Percentiles rank a stretch among this genome's conserved stretches.
These are phyloP conservation scores for Thamnophis sirtalis DNA, from an alignment of 2,113 vertebrate genomes.

Conservation along the genomic window DNA sequence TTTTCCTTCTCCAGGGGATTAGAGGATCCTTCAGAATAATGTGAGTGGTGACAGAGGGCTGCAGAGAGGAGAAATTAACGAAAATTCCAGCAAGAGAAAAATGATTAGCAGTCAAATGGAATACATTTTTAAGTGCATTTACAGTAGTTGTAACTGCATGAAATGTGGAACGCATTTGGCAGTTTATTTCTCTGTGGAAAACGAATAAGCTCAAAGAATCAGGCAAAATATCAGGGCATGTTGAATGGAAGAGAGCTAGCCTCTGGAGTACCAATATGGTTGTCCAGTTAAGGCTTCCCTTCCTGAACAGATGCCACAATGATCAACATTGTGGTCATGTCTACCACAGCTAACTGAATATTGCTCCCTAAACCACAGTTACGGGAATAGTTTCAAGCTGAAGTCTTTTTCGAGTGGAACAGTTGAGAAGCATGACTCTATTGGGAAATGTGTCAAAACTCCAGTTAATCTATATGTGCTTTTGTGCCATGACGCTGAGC, in stretches of 20 bases:
- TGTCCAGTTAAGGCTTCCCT: neutral
- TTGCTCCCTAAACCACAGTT: neutral
- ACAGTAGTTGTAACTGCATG: neutral
- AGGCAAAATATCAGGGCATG: neutral
- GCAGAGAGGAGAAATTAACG: neutral
- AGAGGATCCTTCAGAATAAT: neutral
- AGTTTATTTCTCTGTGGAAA: neutral
- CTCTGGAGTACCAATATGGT: neutral
- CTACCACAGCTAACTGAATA: neutral
- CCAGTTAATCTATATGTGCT: neutral
- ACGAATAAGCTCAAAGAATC: neutral
- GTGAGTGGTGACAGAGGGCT: neutral
- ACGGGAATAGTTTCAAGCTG: constrained; percentile 4
- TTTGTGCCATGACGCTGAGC: constrained; percentile 8
- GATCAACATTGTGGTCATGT: neutral
- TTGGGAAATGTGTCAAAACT: neutral
- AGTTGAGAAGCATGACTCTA: constrained; percentile 31
- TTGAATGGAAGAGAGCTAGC: neutral
- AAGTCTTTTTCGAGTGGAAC: neutral
- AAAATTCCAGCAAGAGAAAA: neutral
- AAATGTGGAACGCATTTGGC: neutral
- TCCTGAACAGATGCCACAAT: neutral
- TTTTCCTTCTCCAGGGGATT: neutral
- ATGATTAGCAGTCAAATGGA: neutral
- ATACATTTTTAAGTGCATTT: neutral